phyloP scores from a whole-genome alignment of 2,113 vertebrate species.

The Felis chaus region DNA sequence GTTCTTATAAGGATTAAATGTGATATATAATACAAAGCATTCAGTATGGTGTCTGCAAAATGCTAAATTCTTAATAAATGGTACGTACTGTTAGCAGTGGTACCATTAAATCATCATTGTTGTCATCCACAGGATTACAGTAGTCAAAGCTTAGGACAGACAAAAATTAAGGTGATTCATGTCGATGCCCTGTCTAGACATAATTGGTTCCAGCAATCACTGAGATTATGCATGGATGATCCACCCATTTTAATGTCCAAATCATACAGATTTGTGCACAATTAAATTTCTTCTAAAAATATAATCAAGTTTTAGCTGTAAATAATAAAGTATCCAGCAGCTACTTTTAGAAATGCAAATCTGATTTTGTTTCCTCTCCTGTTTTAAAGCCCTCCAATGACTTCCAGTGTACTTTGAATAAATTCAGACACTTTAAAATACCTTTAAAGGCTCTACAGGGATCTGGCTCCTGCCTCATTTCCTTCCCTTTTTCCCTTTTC shows the following conservation, averaged over 20 bases:
- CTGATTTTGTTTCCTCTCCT: conserved; percentile 6
- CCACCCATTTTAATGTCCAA: conserved; percentile 35
- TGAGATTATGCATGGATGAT: background rate
- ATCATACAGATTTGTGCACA: conserved; percentile 4
- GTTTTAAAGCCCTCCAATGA: background rate
- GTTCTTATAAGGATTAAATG: background rate
- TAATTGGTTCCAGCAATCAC: background rate
- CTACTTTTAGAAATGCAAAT: conserved; percentile 45
- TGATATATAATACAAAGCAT: background rate
- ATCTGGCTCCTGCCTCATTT: background rate
- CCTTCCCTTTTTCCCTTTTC: background rate
- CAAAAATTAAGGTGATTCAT: conserved; percentile 28
- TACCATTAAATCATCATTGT: background rate
- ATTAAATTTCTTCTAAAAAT: conserved; percentile 42
- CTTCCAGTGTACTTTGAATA: background rate
- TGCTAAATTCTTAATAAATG: background rate
- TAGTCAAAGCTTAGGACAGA: background rate
- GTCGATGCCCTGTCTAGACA: background rate
- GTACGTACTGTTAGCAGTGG: background rate
- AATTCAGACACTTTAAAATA: background rate
- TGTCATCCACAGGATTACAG: background rate
- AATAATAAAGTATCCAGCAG: conserved; percentile 25
- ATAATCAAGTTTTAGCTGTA: conserved; percentile 1
- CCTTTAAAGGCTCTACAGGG: background rate
- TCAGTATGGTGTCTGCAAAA: background rate